Evolutionary conservation across 2,888 invertebrate species (phyloP), one percentile per base, ranked within the genome.

Genomic region (Psylliodes chrysocephalus): DNA sequence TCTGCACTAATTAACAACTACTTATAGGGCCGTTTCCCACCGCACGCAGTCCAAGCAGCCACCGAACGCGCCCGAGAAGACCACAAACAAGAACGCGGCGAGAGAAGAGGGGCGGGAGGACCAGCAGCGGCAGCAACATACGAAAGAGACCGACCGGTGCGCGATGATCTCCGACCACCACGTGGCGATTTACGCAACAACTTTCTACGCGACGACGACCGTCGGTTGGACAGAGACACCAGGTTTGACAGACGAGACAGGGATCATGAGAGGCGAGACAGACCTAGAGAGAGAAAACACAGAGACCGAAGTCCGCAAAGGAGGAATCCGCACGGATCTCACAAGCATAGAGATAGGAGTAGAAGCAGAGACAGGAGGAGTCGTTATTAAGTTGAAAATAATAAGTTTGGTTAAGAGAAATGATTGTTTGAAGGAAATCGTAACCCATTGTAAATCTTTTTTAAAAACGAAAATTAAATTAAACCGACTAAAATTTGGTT

Each of bases 1-100:
- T n/a, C n/a, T n/a, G n/a, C n/a, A n/a, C n/a, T n/a, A n/a, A n/a
- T n/a, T n/a, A 10, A 30, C 10, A 30, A 30, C 30, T n/a, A 35
- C 56, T 55, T 74, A 35, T 40, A 82, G 81, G 77, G 75, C 22
- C 76, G 78, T 47, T 81, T 81, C 65, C 82, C 82, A 7, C 75
- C 81, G 5, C 79, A 78, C 51, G 77, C 79, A 2, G 74, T 77
- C 0, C 78, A 78, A 69, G 74, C 75, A 22, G 75, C 77, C 17
- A 64, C 64, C 7, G 69, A 71, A 62, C 65, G 77, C 5, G 69
- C 75, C 38, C 63, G 76, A 52, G 73, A 73, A 65, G 73, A 73
- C 22, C 33, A 69, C 15, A 53, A 63, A 38, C 67, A 57, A 15
- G 66, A 61, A 38, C 66, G 64, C 22, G 22, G 22, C 2, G 22